Evolutionary conservation across 2,113 vertebrate species (phyloP), one percentile per base, ranked within the genome.

Genomic region (Corythoichthys haematopterus): DNA sequence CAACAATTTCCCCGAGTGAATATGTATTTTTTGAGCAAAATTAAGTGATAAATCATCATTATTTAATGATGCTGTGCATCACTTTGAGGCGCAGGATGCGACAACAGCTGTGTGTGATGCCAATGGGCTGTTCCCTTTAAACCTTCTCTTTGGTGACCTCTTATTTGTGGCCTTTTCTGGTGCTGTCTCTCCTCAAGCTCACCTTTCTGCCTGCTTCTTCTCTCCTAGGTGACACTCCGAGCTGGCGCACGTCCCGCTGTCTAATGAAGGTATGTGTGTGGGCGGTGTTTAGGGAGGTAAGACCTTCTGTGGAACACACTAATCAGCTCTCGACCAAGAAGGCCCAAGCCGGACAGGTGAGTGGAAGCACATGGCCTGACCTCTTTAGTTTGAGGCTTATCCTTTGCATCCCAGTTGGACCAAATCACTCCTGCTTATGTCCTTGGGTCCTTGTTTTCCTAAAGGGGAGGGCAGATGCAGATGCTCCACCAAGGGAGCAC

Each of bases 41-140:
- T 65, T 80, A 82, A 75, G 79, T 61, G 79, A 85, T 87, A 80
- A 88, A 88, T 87, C 55, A 88, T 89, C 84, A 87, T 90, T 80
- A 87, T 88, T 90, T 88, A 88, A 88, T 82, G 78, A 83, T 80
- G 66, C 85, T 74, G 71, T 74, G 61, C 78, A 70, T 36, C 80
- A 87, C 72, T 75, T 66, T 58, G 74, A 65, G 79, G 78, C 53
- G 72, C 77, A 78, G 79, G 78, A 77, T 69, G 72, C 37, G 48
- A 80, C 82, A 80, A 79, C 86, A 88, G 72, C 87, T 87, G 85
- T 79, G 81, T 61, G 6, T 43, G 47, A 77, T 84, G 69, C 70
- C 70, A 64, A 81, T 20, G 78, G 48, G 63, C 65, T 68, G n/a
- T 38, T 77, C 69, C 69, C 76, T 47, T 0, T 28, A 48, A 47